These are phyloP conservation scores for Dasypolia templi DNA, from an alignment of 2,888 invertebrate genomes.

Conservation along the genomic window DNA sequence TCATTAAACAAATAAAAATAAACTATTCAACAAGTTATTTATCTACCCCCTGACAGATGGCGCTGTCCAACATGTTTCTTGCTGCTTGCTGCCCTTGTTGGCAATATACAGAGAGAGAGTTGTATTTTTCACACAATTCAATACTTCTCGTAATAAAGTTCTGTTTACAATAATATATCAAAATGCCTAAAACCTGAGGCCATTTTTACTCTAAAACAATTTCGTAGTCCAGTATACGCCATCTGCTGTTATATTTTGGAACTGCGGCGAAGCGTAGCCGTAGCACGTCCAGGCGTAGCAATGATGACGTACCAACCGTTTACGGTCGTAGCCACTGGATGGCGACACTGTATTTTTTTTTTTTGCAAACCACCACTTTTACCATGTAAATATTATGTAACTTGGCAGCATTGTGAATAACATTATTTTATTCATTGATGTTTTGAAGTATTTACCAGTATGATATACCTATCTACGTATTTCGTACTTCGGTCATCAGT, in stretches of 20 bases:
- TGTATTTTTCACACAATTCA: not conserved
- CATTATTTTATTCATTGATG: not conserved
- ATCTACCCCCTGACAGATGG: slow-evolving; percentile 2
- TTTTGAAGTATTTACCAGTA: not conserved
- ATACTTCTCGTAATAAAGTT: not conserved
- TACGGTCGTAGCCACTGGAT: slow-evolving; percentile 11
- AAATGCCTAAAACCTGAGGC: not conserved
- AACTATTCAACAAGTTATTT: not conserved
- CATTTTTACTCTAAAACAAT: not conserved
- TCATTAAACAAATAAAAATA: not conserved
- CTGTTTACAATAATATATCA: not conserved
- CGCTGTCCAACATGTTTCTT: not conserved
- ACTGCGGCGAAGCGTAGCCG: not conserved
- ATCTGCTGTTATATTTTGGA: slow-evolving; percentile 28
- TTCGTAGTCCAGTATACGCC: slow-evolving; percentile 13
- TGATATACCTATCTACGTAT: not conserved
- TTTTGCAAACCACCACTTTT: not conserved
- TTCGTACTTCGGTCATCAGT: no score
- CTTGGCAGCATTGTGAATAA: not conserved
- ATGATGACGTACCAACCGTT: slow-evolving; percentile 12
- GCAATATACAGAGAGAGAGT: not conserved
- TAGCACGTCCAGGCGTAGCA: slow-evolving; percentile 2
- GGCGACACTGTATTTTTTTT: slow-evolving; percentile 2
- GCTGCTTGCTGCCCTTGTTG: not conserved
- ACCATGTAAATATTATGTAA: not conserved